Conservation (phyloP, 2,888 invertebrate species). For the Scelioninae gen. 1 region DNA sequence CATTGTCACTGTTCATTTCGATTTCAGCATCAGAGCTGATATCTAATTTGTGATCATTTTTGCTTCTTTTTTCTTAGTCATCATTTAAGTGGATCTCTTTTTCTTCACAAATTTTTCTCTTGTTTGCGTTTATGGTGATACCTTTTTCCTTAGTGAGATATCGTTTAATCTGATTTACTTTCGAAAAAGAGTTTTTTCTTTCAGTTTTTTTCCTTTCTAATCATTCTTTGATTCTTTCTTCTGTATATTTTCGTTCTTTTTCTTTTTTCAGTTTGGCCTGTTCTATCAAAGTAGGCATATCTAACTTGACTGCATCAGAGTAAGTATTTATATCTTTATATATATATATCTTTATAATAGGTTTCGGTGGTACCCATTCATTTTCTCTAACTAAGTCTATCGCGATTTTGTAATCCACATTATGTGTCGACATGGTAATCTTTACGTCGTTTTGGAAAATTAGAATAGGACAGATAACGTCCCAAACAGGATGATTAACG, state of each 20-base stretch:
- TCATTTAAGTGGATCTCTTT: no score
- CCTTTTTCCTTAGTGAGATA: no score
- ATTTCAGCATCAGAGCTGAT: no score
- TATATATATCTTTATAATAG: background rate
- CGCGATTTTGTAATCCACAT: background rate
- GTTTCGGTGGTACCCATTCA: constrained; percentile 2
- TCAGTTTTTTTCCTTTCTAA: background rate
- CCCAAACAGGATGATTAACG: background rate
- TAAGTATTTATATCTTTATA: background rate
- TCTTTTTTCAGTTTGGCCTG: background rate
- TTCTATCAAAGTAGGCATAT: background rate
- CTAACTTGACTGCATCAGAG: constrained; percentile 2
- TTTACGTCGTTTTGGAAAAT: constrained; percentile 8
- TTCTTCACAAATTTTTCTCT: no score
- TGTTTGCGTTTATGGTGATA: background rate
- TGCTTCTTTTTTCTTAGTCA: no score
- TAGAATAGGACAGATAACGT: constrained; percentile 9
- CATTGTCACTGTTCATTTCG: no score
- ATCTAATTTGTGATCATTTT: no score
- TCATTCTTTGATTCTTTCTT: constrained; percentile 4
- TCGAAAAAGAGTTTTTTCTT: no score
- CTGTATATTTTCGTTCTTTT: background rate
- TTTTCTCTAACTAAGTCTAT: background rate
- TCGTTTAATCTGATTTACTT: background rate
- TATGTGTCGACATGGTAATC: constrained; percentile 4